Base-by-base conservation (phyloP, 2,888 invertebrate genomes). In the Diabrotica balteata region DNA sequence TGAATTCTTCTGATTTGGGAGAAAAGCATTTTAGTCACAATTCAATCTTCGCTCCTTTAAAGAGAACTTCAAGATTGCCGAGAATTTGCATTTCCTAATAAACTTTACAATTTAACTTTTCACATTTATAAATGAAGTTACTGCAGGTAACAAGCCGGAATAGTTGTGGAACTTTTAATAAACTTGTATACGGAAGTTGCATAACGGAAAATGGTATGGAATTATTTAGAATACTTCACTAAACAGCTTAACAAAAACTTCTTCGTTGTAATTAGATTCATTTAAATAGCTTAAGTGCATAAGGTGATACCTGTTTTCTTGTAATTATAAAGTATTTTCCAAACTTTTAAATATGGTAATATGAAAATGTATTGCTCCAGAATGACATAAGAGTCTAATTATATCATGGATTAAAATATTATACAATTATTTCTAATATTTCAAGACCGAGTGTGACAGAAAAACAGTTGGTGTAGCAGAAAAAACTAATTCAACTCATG, bases 41-140 rank as follows among this genome's bases (percentile, higher is more conserved):
- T 49, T 55, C 44, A 52, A 32, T 32, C 32, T 32, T 11, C 8
- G 43, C 58, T 58, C 52, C 51, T 58, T 64, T 64, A 44, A 59
- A 64, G 45, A 42, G 59, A 46, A 55, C 55, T 57, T 63, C 57
- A 63, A 57, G 58, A 64, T 58, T 58, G 58, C 52, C 52, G 52
- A 46, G 64, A 59, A 58, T 64, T 64, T 58, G 52, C 64, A 64
- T 64, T 64, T 58, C 52, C 64, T 58, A 64, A 64, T 64, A 64
- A 64, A 64, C 64, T 64, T 64, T 58, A 58, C 64, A 64, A 59
- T 64, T 58, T 58, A 64, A 64, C 58, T 64, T 64, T 64, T 59
- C 64, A 64, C 64, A 64, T 64, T 64, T 59, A 64, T 64, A 64
- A 64, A 64, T 64, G 58, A 58, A 64, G 64, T 64, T 64, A 55